Conservation (phyloP, 2,797 vertebrate genomes). For the Hippocampus kuda region DNA sequence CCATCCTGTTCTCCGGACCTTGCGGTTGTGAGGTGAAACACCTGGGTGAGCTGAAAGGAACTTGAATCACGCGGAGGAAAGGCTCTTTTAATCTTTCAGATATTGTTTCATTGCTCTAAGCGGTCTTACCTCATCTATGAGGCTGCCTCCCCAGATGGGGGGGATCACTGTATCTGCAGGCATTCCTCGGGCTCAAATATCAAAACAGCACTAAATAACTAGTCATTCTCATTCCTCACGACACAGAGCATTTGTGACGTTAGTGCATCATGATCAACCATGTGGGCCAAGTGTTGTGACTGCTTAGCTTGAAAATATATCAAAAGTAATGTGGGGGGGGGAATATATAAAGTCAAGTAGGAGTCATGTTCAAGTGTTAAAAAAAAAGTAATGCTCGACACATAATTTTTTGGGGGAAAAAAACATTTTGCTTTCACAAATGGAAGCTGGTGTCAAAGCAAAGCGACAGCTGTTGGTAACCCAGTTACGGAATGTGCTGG, state of each 20-base stretch:
- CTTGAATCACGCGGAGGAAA: conserved; percentile 63
- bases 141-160: conserved; percentile 57
- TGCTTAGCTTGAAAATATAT: conserved; percentile 5
- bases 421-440: conserved; percentile 34
- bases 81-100: conserved; percentile 72
- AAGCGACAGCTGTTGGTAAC: conserved; percentile 44
- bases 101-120: conserved; percentile 75
- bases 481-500: conserved; percentile 41
- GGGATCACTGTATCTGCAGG: conserved; percentile 60
- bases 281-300: conserved; percentile 32
- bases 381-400: conserved; percentile 8
- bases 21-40: conserved; percentile 51
- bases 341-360: not conserved
- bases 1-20: conserved; percentile 30
- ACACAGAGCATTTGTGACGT: conserved; percentile 13
- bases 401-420: not conserved
- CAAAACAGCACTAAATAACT: conserved; percentile 74
- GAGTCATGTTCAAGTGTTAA: conserved; percentile 2
- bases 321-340: not conserved
- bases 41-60: conserved; percentile 62
- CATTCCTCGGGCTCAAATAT: conserved; percentile 70
- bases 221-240: conserved; percentile 43
- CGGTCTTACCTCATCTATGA: conserved; percentile 69
- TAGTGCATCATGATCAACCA: conserved; percentile 35
- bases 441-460: conserved; percentile 25